A percentile compares a stretch with the other conserved stretches of the same genome.
Evolutionary conservation across 2,113 vertebrate species (phyloP).

Genomic region (Centrocercus urophasianus): DNA sequence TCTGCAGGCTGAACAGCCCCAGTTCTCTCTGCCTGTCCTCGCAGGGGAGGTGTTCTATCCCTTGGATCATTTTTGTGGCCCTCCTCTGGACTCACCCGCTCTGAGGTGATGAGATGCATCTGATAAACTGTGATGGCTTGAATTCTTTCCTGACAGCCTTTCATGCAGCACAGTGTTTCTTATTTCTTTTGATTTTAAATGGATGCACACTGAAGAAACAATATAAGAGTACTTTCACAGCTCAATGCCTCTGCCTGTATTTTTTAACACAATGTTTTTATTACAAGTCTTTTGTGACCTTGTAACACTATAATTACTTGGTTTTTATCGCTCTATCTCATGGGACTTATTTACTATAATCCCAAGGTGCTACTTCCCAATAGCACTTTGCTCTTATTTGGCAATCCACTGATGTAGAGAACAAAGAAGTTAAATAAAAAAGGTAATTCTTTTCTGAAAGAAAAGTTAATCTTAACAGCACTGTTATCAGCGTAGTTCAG

Average conservation of each 20-base stretch:
- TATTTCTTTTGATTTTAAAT: background rate
- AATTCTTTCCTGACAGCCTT: background rate
- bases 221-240: background rate
- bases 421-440: constrained; percentile 12
- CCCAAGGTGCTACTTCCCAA: background rate
- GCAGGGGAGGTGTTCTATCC: too few species aligned
- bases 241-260: background rate
- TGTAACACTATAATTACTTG: background rate
- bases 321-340: background rate
- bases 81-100: background rate
- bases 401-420: background rate
- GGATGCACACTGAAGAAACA: background rate
- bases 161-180: background rate
- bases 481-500: background rate
- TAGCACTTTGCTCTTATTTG: background rate
- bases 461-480: background rate
- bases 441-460: constrained; percentile 15
- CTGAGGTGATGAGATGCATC: background rate
- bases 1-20: too few species aligned
- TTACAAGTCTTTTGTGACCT: background rate
- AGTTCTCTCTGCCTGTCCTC: too few species aligned
- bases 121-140: background rate
- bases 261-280: background rate
- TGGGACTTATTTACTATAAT: background rate
- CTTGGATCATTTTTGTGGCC: too few species aligned